A percentile compares a stretch with the other conserved stretches of the same genome.
Conservation (phyloP, 30 jellyfish, hydroid and myxozoan genomes). For the Pseudorhiza aurosa region DNA sequence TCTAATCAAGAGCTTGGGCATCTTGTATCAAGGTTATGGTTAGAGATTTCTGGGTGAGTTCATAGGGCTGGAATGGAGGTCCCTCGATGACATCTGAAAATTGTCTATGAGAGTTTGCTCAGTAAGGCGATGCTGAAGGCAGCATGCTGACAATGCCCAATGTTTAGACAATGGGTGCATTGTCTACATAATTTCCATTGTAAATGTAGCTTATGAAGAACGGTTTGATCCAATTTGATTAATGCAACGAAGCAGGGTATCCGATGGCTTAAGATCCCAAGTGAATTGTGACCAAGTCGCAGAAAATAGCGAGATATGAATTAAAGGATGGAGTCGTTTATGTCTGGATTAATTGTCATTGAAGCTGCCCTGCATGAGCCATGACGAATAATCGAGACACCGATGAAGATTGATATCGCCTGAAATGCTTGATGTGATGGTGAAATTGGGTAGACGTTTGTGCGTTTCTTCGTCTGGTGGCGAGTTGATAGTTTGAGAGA, state of each 20-base stretch:
- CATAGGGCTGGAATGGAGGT: too few relatives aligned
- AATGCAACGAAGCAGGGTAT: slow-evolving; percentile 47
- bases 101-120: too few relatives aligned
- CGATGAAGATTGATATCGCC: background rate
- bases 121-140: too few relatives aligned
- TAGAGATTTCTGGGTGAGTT: too few relatives aligned
- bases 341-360: slow-evolving; percentile 21
- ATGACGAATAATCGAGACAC: background rate
- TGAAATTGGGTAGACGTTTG: background rate
- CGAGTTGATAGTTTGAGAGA: background rate
- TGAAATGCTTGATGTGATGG: too few relatives aligned
- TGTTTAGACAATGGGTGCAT: slow-evolving; percentile 31
- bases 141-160: slow-evolving; percentile 16
- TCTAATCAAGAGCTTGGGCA: too few relatives aligned
- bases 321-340: slow-evolving; percentile 12
- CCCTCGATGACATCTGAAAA: too few relatives aligned
- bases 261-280: slow-evolving; percentile 10
- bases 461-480: background rate
- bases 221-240: slow-evolving; percentile 63
- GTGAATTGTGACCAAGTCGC: slow-evolving; percentile 74
- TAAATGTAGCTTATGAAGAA: slow-evolving; percentile 43
- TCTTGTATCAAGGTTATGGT: too few relatives aligned
- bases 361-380: slow-evolving; percentile 42
- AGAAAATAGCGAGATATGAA: background rate
- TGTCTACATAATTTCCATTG: slow-evolving; percentile 44